Conservation (phyloP, 2,797 vertebrate species). For the Caiman crocodilus region DNA sequence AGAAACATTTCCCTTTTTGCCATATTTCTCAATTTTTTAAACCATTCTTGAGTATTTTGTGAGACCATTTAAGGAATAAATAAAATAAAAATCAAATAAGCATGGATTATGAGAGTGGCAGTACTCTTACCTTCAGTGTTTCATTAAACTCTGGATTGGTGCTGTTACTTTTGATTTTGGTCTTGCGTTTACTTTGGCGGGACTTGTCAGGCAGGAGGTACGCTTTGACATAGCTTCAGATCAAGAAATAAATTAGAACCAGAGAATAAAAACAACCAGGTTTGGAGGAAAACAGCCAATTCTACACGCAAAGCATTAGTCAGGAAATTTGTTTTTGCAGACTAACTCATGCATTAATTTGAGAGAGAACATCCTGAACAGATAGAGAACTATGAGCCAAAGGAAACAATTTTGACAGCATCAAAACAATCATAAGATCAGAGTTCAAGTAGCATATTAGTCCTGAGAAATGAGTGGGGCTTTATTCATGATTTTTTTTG, state of each 20-base stretch:
- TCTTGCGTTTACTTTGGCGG: conserved; percentile 96
- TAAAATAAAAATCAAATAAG: neutral
- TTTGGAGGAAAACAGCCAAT: neutral
- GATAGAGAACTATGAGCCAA: neutral
- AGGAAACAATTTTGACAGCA: neutral
- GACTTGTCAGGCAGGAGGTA: conserved; percentile 97
- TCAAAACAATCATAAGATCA: neutral
- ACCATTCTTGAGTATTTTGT: neutral
- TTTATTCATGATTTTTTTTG: neutral
- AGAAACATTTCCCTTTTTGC: neutral
- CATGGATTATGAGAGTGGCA: neutral
- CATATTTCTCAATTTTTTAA: neutral
- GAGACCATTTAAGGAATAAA: conserved; percentile 2
- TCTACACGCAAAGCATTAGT: fast-evolving
- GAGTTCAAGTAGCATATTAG: neutral
- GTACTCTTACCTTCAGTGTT: conserved; percentile 88
- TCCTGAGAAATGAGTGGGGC: neutral
- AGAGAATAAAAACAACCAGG: neutral
- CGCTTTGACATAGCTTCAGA: conserved; percentile 93
- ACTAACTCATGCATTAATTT: fast-evolving
- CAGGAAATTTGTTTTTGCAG: neutral
- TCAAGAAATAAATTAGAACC: conserved; percentile 1
- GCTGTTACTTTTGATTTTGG: conserved; percentile 93
- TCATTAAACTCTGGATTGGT: conserved; percentile 95
- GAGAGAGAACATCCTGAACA: neutral